Conservation (phyloP, 2,888 invertebrate genomes). For the Deilephila porcellus region DNA sequence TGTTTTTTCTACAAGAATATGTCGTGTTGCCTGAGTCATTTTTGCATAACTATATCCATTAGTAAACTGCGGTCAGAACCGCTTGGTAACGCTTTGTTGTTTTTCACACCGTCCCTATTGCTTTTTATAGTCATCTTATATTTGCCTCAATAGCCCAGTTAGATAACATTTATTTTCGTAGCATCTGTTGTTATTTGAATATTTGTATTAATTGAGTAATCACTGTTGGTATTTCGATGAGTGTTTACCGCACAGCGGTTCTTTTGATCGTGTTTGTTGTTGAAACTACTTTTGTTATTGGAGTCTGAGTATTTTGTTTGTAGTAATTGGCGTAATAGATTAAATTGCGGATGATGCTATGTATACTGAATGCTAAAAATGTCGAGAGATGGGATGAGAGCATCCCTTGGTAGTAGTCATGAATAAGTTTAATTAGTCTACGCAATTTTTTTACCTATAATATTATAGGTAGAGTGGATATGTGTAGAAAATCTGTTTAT, state of each 20-base stretch:
- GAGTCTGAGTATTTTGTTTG: background rate
- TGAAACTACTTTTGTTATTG: background rate
- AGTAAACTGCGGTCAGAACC: conserved; percentile 19
- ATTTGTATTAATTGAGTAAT: background rate
- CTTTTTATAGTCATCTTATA: conserved; percentile 25
- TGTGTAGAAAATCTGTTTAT: too few relatives aligned
- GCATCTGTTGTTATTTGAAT: background rate
- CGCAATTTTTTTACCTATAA: too few relatives aligned
- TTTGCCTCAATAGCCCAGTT: conserved; percentile 26
- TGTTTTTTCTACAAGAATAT: background rate
- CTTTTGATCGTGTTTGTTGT: background rate
- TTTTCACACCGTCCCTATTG: conserved; percentile 11
- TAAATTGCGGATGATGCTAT: too few relatives aligned
- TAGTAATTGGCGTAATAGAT: background rate
- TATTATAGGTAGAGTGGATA: too few relatives aligned
- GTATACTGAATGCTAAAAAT: too few relatives aligned
- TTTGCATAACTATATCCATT: background rate
- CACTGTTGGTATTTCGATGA: background rate
- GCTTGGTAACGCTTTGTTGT: conserved; percentile 18
- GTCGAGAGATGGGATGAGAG: too few relatives aligned
- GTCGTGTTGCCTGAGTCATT: background rate
- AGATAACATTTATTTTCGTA: conserved; percentile 22
- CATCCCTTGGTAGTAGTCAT: too few relatives aligned
- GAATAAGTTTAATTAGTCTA: too few relatives aligned
- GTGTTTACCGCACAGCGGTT: background rate